Percentiles rank a stretch among this genome's conserved stretches.
Evolutionary conservation across 1,140 invertebrate species (phyloP).

Genomic region (Caenorhabditis latens): DNA sequence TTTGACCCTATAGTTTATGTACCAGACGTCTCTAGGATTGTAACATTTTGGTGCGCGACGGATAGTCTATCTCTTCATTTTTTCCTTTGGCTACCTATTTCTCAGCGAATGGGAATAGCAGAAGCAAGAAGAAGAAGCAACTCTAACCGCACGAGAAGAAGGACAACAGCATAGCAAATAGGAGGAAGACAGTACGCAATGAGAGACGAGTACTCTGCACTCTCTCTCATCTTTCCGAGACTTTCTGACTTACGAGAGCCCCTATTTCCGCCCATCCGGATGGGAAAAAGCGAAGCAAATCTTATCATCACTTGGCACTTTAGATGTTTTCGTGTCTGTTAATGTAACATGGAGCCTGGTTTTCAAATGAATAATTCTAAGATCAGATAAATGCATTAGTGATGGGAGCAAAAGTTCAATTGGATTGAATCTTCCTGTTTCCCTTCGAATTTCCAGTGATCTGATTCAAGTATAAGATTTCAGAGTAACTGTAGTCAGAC

Average conservation of each 20-base stretch:
- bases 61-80: slow-evolving; percentile 30
- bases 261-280: slow-evolving; percentile 51
- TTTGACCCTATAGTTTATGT: slow-evolving; percentile 53
- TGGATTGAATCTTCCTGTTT: too few species aligned
- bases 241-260: slow-evolving; percentile 41
- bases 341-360: not conserved
- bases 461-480: too few species aligned
- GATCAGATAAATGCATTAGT: too few species aligned
- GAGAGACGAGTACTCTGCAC: slow-evolving; percentile 32
- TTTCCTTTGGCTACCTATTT: slow-evolving; percentile 33
- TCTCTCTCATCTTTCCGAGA: slow-evolving; percentile 21
- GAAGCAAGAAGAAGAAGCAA: slow-evolving; percentile 29
- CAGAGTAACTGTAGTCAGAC: too few species aligned
- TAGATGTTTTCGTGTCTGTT: slow-evolving; percentile 47
- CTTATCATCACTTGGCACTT: slow-evolving; percentile 55
- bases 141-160: not conserved
- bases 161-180: slow-evolving; percentile 54
- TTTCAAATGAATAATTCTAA: too few species aligned
- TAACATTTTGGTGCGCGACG: slow-evolving; percentile 13
- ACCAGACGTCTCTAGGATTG: slow-evolving; percentile 38
- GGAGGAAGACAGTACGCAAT: slow-evolving; percentile 37
- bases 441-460: too few species aligned
- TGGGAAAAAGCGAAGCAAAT: slow-evolving; percentile 48
- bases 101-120: slow-evolving; percentile 18
- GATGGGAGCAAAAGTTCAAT: too few species aligned